Evolutionary conservation across 1,140 invertebrate genomes (phyloP).

Genomic region (Eulimnadia texana): DNA sequence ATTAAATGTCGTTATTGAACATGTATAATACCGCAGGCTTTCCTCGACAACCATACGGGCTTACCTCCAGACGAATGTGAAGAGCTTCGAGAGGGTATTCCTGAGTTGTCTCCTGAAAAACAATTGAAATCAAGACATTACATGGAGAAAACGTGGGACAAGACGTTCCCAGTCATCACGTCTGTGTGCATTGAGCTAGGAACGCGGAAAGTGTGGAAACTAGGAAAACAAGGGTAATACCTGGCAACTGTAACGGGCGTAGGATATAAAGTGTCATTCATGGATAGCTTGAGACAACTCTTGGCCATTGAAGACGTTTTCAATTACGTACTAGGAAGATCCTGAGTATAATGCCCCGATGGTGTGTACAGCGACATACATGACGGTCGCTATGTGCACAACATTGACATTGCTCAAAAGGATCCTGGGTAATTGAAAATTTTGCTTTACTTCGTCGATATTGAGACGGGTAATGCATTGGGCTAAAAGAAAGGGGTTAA

Average conservation of each 20-base stretch:
- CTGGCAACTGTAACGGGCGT: not conserved
- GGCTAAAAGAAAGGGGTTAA: not conserved
- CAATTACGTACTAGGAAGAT: not conserved
- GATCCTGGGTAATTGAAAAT: not conserved
- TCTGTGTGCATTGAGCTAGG: not conserved
- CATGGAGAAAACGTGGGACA: conserved; percentile 1
- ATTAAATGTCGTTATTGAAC: no score
- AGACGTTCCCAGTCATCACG: not conserved
- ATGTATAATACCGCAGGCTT: no score
- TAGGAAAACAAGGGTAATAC: not conserved
- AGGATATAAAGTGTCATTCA: not conserved
- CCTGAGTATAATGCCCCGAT: not conserved
- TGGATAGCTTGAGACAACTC: not conserved
- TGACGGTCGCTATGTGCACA: not conserved
- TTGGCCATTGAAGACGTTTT: not conserved
- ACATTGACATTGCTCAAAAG: not conserved
- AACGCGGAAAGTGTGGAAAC: not conserved
- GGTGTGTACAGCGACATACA: not conserved
- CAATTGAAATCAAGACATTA: not conserved
- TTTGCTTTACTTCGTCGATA: not conserved
- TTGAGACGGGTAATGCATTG: not conserved
- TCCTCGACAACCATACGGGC: no score
- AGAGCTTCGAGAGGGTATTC: no score
- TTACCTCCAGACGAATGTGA: no score
- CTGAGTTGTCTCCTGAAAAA: no score